Evolutionary conservation across 2,888 invertebrate genomes (phyloP).

Genomic region (Saturnia japonica): DNA sequence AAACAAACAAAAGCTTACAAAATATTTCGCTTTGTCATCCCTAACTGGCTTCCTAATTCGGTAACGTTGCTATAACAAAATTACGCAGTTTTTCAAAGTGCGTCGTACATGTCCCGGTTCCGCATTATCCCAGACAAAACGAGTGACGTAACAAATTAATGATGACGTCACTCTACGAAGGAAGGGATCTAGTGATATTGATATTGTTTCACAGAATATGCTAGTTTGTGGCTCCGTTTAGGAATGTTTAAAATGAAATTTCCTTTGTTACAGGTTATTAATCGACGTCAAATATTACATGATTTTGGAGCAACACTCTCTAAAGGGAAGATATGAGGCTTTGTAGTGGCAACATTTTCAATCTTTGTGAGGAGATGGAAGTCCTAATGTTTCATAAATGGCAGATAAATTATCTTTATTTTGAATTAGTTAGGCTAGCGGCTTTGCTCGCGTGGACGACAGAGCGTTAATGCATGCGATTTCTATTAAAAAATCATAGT

Average conservation of each 20-base stretch:
- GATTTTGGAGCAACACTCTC: no score
- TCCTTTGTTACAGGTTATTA: no score
- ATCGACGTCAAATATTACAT: no score
- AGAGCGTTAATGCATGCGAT: no score
- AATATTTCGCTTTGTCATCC: not conserved
- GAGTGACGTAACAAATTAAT: conserved; percentile 9
- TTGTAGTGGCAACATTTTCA: no score
- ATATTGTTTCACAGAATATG: not conserved
- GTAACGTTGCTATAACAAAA: not conserved
- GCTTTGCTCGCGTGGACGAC: no score
- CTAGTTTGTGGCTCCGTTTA: not conserved
- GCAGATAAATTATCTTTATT: no score
- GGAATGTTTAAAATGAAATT: not conserved
- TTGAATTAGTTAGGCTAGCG: no score
- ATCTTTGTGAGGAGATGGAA: no score
- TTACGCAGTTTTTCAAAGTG: conserved; percentile 8
- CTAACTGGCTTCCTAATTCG: not conserved
- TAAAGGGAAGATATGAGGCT: no score
- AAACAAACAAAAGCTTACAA: not conserved
- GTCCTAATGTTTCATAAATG: no score
- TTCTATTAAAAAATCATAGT: no score
- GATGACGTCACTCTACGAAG: not conserved
- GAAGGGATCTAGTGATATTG: not conserved
- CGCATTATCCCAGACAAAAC: conserved; percentile 4
- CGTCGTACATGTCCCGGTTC: not conserved